Conservation (phyloP, 2,888 invertebrate species). For the Sarcophaga rosellei region DNA sequence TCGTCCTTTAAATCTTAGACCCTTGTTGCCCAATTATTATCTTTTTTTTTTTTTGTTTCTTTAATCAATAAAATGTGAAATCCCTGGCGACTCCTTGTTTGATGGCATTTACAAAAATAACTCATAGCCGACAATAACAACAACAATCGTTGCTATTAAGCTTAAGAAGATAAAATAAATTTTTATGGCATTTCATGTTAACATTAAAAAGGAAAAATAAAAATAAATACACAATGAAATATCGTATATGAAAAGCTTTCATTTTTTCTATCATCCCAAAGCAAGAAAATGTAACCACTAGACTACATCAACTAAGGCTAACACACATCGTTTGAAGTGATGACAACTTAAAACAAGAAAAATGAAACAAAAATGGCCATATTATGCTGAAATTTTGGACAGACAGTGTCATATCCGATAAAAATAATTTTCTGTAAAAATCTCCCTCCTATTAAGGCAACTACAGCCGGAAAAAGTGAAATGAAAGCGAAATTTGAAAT, state of each 20-base stretch:
- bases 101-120: too few species aligned
- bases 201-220: neutral
- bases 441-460: too few species aligned
- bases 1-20: too few species aligned
- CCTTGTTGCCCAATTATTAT: too few species aligned
- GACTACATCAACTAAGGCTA: neutral
- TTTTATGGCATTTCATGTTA: constrained; percentile 20
- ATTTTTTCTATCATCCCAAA: neutral
- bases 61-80: too few species aligned
- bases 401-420: too few species aligned
- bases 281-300: neutral
- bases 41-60: too few species aligned
- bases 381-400: neutral
- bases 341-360: neutral
- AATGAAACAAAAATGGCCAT: neutral
- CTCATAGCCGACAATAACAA: neutral
- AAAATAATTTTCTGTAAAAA: too few species aligned
- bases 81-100: too few species aligned
- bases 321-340: neutral
- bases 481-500: neutral
- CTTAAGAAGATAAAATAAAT: constrained; percentile 20
- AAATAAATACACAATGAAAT: neutral
- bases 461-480: neutral
- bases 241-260: too few species aligned
- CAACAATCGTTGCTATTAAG: neutral